These are phyloP conservation scores for Dicyrtomina minuta DNA, from an alignment of 2,888 invertebrate genomes.

Conservation along the genomic window DNA sequence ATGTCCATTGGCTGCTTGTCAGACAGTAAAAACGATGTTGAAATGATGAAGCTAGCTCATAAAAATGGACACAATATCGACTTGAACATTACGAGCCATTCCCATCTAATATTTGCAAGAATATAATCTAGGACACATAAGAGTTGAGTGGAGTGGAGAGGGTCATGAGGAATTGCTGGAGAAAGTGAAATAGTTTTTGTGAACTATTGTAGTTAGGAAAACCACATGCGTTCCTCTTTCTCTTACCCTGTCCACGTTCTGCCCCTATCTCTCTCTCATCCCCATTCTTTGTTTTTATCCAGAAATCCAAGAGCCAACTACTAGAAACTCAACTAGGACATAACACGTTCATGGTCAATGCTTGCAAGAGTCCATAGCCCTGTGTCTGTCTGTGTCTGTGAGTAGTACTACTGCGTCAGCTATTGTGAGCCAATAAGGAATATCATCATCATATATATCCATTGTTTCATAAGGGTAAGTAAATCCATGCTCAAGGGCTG, in stretches of 20 bases:
- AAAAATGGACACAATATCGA: constrained; percentile 7
- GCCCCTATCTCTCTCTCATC: too few relatives aligned
- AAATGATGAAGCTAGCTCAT: not conserved
- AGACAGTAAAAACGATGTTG: constrained; percentile 12
- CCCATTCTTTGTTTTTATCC: not conserved
- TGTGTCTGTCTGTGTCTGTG: too few relatives aligned
- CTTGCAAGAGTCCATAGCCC: too few relatives aligned
- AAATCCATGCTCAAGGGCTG: constrained; percentile 4
- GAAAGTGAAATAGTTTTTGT: too few relatives aligned
- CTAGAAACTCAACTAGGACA: too few relatives aligned
- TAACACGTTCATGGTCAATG: too few relatives aligned
- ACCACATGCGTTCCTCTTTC: constrained; percentile 1
- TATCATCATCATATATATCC: not conserved
- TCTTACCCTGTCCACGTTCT: too few relatives aligned
- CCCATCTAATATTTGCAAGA: not conserved
- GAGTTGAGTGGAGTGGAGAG: too few relatives aligned
- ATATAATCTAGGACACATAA: not conserved
- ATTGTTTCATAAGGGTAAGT: not conserved
- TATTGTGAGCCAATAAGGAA: not conserved
- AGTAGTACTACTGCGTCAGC: not conserved
- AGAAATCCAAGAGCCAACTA: too few relatives aligned
- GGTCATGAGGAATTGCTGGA: too few relatives aligned
- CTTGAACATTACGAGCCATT: not conserved
- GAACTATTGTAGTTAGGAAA: not conserved
- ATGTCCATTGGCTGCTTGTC: not conserved